Conservation (phyloP, 2,888 invertebrate species). For the Drosophila kanekoi region DNA sequence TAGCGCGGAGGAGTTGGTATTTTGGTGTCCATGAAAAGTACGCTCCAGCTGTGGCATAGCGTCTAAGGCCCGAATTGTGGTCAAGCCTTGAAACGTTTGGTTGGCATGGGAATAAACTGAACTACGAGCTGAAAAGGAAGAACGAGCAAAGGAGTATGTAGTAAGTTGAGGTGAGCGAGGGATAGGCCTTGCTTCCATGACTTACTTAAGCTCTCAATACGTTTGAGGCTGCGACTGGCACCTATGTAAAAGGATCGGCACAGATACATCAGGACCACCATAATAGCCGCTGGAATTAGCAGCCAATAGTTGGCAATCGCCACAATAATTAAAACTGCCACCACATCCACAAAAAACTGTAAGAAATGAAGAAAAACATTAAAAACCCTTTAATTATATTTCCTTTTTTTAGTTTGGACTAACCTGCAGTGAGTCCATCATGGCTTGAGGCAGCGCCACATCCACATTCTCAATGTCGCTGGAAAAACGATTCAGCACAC, state of each 20-base stretch:
- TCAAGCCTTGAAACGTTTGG: slow-evolving; percentile 90
- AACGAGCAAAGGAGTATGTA: not conserved
- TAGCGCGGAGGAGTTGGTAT: slow-evolving; percentile 90
- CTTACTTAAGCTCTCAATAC: slow-evolving; percentile 83
- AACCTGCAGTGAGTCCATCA: slow-evolving; percentile 87
- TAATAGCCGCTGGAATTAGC: slow-evolving; percentile 87
- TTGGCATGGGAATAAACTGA: slow-evolving; percentile 92
- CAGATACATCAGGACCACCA: slow-evolving; percentile 87
- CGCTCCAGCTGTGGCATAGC: slow-evolving; percentile 87
- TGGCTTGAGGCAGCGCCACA: slow-evolving; percentile 87
- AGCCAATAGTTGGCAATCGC: slow-evolving; percentile 88
- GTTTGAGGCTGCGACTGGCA: slow-evolving; percentile 86
- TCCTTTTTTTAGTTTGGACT: slow-evolving; percentile 59
- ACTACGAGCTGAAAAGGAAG: slow-evolving; percentile 87
- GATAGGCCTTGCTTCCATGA: not conserved
- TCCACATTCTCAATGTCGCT: slow-evolving; percentile 90
- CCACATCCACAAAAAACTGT: slow-evolving; percentile 82
- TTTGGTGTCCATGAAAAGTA: slow-evolving; percentile 88
- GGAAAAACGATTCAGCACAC: slow-evolving; percentile 91
- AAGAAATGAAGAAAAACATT: not conserved
- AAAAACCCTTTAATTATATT: not conserved
- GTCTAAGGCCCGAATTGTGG: slow-evolving; percentile 90
- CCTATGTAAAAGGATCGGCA: slow-evolving; percentile 86
- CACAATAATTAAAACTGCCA: slow-evolving; percentile 87
- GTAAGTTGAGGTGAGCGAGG: not conserved